Base-by-base conservation (phyloP, 2,113 vertebrate genomes). In the Sterrhoptilus dennistouni region DNA sequence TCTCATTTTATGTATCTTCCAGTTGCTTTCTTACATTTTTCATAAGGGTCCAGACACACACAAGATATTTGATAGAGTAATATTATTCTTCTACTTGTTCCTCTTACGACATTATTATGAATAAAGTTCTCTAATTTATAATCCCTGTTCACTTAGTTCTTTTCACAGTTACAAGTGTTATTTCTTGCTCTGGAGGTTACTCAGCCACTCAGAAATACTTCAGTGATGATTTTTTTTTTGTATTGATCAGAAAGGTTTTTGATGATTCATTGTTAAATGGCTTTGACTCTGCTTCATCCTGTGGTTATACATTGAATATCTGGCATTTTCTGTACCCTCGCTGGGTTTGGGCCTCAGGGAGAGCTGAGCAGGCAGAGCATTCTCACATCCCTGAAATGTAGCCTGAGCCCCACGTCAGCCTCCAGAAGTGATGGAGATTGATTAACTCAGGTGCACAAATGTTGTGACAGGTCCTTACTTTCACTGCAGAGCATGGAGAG, bases 181-280 rank as follows among this genome's bases (percentile, higher is more conserved):
- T 70, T 96, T 97, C 95, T 93, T 97, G 79, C 80, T 95, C 64
- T 70, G 81, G 59, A 95, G 50, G 66, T 91, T 97, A 88, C 83
- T 97, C 96, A 94, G 76, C 85, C 79, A 81, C 79, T 94, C 94
- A 95, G 95, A 97, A 96, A 95, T 61, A 93, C 79, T 95, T 92
- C 31, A 40, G 86, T 59, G 49, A 69, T 59, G 49, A 66, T 57
- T 74, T 88, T 79, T 42, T 42, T 66, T 28, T 53, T 45, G 11
- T 12, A 72, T 89, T 93, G 63, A 96, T 95, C 91, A 79, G 71
- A 64, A 89, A 65, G 8, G 45, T 95, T 94, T 94, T 59, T 86
- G 83, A 92, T 84, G 94, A 91, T 94, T 91, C 77, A 70, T 89
- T 96, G 87, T 82, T 96, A 90, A 68, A 83, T 59, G 52, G 28